These are phyloP conservation scores for Phoeniculus purpureus DNA, from an alignment of 2,797 vertebrate genomes.

Conservation along the genomic window DNA sequence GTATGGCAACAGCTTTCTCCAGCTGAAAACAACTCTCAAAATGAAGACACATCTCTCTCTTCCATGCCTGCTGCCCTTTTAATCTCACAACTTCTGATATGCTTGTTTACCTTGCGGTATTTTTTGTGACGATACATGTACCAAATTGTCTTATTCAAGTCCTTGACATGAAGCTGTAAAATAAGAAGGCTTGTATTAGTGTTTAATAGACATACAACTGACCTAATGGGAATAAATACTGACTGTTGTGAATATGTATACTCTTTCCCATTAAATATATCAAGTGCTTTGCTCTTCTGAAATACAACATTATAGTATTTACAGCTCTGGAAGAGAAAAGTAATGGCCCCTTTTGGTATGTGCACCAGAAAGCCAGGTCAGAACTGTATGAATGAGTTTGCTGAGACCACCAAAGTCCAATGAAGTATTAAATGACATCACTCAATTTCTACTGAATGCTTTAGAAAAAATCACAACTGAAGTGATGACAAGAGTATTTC, in stretches of 20 bases:
- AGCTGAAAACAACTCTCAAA: not conserved
- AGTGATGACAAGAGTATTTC: not conserved
- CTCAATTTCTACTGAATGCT: not conserved
- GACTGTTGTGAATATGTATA: not conserved
- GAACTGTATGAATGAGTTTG: not conserved
- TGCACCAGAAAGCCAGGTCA: not conserved
- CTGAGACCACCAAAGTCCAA: not conserved
- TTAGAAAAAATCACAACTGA: not conserved
- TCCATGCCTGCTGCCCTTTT: not conserved
- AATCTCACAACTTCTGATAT: not conserved
- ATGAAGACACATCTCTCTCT: not conserved
- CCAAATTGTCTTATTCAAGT: slow-evolving; percentile 86
- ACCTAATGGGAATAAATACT: not conserved
- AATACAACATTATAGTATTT: not conserved
- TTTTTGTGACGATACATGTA: slow-evolving; percentile 90
- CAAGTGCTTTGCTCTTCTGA: not conserved
- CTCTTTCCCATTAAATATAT: not conserved
- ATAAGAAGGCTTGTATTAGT: slow-evolving; percentile 14
- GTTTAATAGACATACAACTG: not conserved
- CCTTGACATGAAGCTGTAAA: slow-evolving; percentile 86
- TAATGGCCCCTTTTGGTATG: not conserved
- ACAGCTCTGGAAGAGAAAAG: not conserved
- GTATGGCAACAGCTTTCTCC: not conserved
- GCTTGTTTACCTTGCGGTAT: slow-evolving; percentile 85
- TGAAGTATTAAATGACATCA: not conserved